Evolutionary conservation across 2,797 vertebrate species (phyloP), one percentile per base, ranked within the genome.

Genomic region (Glossophaga mutica): DNA sequence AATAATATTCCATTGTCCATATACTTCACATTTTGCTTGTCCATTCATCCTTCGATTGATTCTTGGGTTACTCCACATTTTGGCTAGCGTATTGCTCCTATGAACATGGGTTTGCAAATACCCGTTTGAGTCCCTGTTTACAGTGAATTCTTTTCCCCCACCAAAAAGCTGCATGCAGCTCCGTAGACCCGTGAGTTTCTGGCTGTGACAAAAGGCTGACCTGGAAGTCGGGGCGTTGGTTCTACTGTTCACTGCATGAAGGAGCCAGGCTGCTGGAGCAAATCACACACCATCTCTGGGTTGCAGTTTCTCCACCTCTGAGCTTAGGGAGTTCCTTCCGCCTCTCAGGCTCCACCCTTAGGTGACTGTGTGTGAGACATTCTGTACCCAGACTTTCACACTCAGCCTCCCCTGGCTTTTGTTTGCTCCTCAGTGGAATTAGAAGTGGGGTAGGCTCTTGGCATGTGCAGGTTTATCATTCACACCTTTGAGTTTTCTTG

Each of bases 281-380:
- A 48, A 18, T 74, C 74, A 89, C 34, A 48, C 5, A 11, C n/a
- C 6, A 2, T 59, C 55, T 74, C 22, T 15, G 67, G 37, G n/a
- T 76, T 50, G 46, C 10, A 6, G 89, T 39, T 37, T 55, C 46
- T 39, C 32, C 32, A 52, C 7, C 29, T 57, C 22, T 67, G 26
- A 39, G 32, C 71, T 46, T 44, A 42, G 44, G 71, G 24, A 52
- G 34, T 26, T 18, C 24, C 46, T 71, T 46, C 52, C 3, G 2
- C 26, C 82, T 62, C 39, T 71, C 32, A 9, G 10, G 12, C 67
- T 65, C 50, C 48, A 34, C 44, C 37, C 71, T 37, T 32, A 5
- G 12, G 4, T 67, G 34, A 50, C 62, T 29, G 0, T 15, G 1
- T 0, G 0, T 32, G 74, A 42, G 62, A 34, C 52, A n/a, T 39